Evolutionary conservation across 2,797 vertebrate species (phyloP), one percentile per base, ranked within the genome.

Genomic region (Cirrhinus molitorella): DNA sequence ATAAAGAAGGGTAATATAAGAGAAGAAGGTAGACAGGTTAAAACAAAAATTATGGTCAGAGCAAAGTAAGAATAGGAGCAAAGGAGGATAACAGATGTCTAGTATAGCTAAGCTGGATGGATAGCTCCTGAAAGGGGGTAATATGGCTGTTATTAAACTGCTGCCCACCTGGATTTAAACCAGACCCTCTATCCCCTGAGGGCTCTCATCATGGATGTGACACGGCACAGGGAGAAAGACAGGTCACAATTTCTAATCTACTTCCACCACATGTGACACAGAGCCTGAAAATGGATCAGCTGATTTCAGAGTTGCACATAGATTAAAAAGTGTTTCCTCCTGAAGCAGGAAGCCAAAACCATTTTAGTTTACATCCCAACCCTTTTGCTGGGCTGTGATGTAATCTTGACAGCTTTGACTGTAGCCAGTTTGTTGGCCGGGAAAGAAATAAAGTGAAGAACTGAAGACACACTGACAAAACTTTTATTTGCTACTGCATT

Each of bases 91-190:
- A 45, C 37, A 45, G 34, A 59, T 76, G 21, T 49, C 9, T 28
- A 23, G 23, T 28, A 16, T 51, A 10, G 2, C 34, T 57, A 19
- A 63, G 74, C 13, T 45, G 23, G 10, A 63, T 63, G 3, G 40
- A 63, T 63, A 31, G 17, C 40, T 63, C 23, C 23, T 21, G 55
- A 63, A 47, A 19, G 57, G 4, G 40, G 16, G 8, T 43, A 14
- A 66, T 37, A 37, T 37, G 63, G 31, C 31, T 66, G 31, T 21
- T 76, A 23, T 61, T 75, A 57, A 57, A 61, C n/a, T 61, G n/a
- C 55, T 43, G 37, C 21, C 73, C 55, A 45, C 55, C 73, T 59
- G 14, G n/a, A 76, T 77, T 21, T 40, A 66, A 37, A 66, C n/a
- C 43, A 28, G 23, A 4, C n/a, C 21, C 4, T 47, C 5, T 61